phyloP scores from a whole-genome alignment of 2,888 invertebrate species.

The Megastigmus dorsalis region DNA sequence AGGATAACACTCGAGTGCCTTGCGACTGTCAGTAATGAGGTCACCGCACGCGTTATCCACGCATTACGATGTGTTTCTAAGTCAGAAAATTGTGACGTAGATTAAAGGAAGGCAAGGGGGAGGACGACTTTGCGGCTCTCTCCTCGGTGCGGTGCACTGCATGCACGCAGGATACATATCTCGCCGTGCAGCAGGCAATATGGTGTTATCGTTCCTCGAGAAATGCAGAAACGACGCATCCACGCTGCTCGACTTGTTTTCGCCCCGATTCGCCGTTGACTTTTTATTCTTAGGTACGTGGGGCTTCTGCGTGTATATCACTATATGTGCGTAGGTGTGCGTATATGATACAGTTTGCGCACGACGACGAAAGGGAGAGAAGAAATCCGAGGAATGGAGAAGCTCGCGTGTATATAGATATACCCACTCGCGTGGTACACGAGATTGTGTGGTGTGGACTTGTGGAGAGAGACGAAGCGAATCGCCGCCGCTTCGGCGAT shows the following conservation, averaged over 20 bases:
- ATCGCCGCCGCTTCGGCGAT: background rate
- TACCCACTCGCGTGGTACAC: too few relatives aligned
- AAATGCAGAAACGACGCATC: constrained; percentile 21
- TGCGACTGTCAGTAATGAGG: background rate
- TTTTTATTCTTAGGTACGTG: constrained; percentile 21
- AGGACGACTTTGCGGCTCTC: background rate
- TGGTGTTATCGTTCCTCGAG: constrained; percentile 17
- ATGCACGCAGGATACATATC: background rate
- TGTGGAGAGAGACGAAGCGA: too few relatives aligned
- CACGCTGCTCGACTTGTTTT: constrained; percentile 28
- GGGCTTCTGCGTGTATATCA: background rate
- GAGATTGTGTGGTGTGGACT: too few relatives aligned
- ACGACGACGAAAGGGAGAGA: too few relatives aligned
- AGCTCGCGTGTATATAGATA: too few relatives aligned
- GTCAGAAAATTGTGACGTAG: background rate
- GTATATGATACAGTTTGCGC: too few relatives aligned
- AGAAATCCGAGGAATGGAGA: too few relatives aligned
- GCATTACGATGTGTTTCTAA: too few relatives aligned
- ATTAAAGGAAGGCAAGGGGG: background rate
- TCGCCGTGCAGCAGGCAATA: constrained; percentile 12
- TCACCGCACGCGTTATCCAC: too few relatives aligned
- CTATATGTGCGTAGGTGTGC: too few relatives aligned
- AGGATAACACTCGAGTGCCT: too few relatives aligned
- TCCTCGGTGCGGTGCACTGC: background rate
- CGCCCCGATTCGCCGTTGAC: constrained; percentile 45